Evolutionary conservation across 1,140 invertebrate species (phyloP).

Genomic region (Scaptodrosophila lebanonensis): DNA sequence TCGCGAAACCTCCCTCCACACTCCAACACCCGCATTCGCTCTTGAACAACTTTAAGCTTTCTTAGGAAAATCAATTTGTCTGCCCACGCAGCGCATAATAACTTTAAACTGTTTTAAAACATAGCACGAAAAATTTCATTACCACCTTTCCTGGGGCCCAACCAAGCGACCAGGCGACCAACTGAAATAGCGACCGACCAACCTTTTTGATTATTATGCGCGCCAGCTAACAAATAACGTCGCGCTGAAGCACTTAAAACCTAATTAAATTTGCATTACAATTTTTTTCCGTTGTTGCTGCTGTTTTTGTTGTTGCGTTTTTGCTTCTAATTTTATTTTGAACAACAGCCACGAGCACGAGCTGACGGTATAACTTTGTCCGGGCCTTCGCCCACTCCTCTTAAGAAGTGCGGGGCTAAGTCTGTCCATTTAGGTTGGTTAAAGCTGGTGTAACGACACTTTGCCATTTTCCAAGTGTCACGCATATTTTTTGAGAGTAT

Average conservation of each 20-base stretch:
- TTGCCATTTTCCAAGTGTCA: too few species aligned
- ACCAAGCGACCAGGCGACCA: too few species aligned
- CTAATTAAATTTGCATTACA: slow-evolving; percentile 75
- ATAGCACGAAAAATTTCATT: slow-evolving; percentile 70
- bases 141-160: slow-evolving; percentile 43
- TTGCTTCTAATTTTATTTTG: slow-evolving; percentile 64
- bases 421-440: too few species aligned
- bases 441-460: too few species aligned
- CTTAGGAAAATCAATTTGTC: slow-evolving; percentile 60
- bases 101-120: slow-evolving; percentile 72
- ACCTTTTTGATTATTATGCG: slow-evolving; percentile 67
- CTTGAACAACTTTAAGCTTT: slow-evolving; percentile 44
- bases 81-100: slow-evolving; percentile 61
- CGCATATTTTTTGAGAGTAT: too few species aligned
- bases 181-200: too few species aligned
- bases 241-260: slow-evolving; percentile 66
- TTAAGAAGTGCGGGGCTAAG: too few species aligned
- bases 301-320: slow-evolving; percentile 22
- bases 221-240: slow-evolving; percentile 61
- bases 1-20: too few species aligned
- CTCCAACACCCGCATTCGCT: not conserved
- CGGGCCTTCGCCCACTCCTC: too few species aligned
- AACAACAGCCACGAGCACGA: slow-evolving; percentile 56
- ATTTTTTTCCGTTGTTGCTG: slow-evolving; percentile 45
- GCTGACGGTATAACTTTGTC: slow-evolving; percentile 43